Conservation (phyloP, 2,113 vertebrate genomes). For the Caranx ignobilis region DNA sequence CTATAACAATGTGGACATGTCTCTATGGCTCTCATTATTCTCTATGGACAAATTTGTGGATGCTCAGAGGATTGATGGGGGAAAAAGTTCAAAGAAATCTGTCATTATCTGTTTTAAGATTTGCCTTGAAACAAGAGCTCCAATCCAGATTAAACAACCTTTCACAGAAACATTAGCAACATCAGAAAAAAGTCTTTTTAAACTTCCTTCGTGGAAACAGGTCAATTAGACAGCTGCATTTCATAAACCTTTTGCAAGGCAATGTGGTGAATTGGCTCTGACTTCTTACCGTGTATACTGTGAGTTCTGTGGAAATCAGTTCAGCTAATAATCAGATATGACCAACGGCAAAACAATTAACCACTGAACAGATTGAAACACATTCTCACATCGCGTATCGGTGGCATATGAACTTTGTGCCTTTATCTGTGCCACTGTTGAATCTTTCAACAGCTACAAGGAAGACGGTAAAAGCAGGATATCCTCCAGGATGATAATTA, state of each 20-base stretch:
- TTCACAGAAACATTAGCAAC: constrained; percentile 11
- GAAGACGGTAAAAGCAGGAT: constrained; percentile 47
- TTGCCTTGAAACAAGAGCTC: constrained; percentile 5
- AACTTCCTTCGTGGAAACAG: constrained; percentile 11
- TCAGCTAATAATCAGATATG: constrained; percentile 15
- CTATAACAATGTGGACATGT: neutral
- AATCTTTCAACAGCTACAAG: constrained; percentile 24
- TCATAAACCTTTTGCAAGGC: constrained; percentile 5
- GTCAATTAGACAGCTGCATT: constrained; percentile 35
- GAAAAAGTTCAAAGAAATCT: neutral
- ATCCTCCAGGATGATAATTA: constrained; percentile 52
- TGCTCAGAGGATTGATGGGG: neutral
- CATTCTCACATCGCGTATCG: constrained; percentile 19
- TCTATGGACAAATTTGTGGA: neutral
- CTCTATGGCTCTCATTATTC: constrained; percentile 2
- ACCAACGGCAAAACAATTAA: constrained; percentile 22
- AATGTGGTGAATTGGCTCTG: constrained; percentile 7
- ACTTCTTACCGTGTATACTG: neutral
- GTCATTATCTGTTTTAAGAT: neutral
- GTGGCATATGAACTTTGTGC: constrained; percentile 6
- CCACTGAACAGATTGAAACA: constrained; percentile 37
- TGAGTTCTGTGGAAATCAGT: constrained; percentile 9
- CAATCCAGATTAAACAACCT: constrained; percentile 3
- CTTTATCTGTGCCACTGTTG: constrained; percentile 34
- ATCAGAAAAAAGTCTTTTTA: neutral